Conservation (phyloP, 2,113 vertebrate species). For the Amblyornis subalaris region DNA sequence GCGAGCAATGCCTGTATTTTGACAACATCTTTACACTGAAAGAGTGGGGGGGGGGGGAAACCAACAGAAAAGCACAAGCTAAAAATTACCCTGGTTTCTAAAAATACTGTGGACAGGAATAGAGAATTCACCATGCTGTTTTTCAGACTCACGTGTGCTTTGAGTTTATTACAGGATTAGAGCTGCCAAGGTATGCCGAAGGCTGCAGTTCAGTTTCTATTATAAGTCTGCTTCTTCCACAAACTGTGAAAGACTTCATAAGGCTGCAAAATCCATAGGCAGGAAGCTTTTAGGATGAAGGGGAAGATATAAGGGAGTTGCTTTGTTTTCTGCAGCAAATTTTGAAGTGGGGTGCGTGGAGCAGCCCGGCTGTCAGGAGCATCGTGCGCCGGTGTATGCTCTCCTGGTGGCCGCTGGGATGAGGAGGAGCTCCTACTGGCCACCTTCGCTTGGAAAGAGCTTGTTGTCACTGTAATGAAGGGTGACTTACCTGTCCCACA, state of each 20-base stretch:
- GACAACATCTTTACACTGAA: neutral
- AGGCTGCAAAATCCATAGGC: neutral
- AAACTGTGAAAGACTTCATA: neutral
- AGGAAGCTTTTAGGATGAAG: neutral
- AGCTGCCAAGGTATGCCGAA: neutral
- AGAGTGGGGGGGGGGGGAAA: neutral
- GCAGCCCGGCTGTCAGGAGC: accelerated
- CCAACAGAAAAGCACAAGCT: neutral
- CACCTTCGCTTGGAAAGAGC: neutral
- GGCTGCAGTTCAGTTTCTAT: neutral
- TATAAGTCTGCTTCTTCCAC: neutral
- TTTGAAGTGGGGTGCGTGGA: neutral
- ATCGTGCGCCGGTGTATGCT: accelerated
- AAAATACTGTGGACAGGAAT: slow-evolving; percentile 33
- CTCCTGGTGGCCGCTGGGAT: neutral
- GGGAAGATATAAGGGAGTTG: too few relatives aligned
- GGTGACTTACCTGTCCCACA: accelerated
- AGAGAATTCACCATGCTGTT: neutral
- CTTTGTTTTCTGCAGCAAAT: neutral
- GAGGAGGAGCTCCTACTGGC: neutral
- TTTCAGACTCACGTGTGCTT: slow-evolving; percentile 6
- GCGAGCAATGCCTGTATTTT: neutral
- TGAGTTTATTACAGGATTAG: slow-evolving; percentile 1
- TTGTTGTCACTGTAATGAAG: neutral
- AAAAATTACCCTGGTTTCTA: neutral